These are phyloP conservation scores for Sebastes nivosus DNA, from an alignment of 2,797 vertebrate species.

Conservation along the genomic window DNA sequence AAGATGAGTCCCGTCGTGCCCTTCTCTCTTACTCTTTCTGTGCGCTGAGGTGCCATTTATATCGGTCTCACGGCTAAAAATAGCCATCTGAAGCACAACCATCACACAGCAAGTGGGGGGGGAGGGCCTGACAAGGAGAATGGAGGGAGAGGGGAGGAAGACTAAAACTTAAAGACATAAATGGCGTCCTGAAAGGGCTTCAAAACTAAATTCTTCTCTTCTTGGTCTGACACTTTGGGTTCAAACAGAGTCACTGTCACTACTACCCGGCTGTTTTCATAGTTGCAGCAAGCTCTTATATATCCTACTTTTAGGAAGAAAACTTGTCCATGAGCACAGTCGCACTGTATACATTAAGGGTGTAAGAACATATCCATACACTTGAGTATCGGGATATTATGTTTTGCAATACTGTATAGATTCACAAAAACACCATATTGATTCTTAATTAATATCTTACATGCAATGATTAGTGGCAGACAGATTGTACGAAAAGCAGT, in stretches of 20 bases:
- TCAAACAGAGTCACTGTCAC: neutral
- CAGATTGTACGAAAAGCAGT: too few relatives aligned
- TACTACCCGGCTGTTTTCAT: neutral
- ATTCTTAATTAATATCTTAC: too few relatives aligned
- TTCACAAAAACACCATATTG: too few relatives aligned
- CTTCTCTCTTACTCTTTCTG: conserved; percentile 60
- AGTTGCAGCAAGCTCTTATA: neutral
- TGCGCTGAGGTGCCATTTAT: conserved; percentile 75
- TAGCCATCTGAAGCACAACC: conserved; percentile 71
- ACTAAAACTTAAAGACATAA: neutral
- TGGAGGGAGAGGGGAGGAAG: conserved; percentile 1
- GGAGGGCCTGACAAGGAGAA: conserved; percentile 36
- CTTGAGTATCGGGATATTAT: too few relatives aligned
- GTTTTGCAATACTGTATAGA: too few relatives aligned
- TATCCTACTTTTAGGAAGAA: neutral
- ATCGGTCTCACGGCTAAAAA: conserved; percentile 76
- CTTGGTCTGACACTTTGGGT: neutral
- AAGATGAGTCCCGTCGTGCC: conserved; percentile 57
- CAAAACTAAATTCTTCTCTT: neutral
- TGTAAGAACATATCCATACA: too few relatives aligned
- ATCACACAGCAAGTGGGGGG: conserved; percentile 55
- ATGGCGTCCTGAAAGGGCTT: neutral
- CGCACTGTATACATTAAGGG: neutral
- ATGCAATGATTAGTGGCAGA: too few relatives aligned
- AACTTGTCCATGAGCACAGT: neutral